Conservation (phyloP, 1,140 invertebrate species). For the Atta cephalotes region DNA sequence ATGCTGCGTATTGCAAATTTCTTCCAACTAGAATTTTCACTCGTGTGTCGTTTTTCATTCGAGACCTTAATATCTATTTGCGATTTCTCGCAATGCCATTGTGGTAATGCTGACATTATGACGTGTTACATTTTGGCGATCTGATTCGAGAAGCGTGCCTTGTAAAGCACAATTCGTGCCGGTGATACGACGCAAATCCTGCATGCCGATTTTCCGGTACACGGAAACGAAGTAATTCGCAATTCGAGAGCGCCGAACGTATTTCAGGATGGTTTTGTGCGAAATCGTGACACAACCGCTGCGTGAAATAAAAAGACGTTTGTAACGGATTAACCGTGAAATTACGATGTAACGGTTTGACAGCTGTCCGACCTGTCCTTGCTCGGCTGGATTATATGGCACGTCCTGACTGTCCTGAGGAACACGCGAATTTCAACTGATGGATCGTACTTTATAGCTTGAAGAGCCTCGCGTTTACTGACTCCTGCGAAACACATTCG, state of each 20-base stretch:
- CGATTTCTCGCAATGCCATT: conserved; percentile 4
- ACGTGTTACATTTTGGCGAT: conserved; percentile 16
- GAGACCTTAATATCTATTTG: conserved; percentile 5
- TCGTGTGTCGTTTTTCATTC: not conserved
- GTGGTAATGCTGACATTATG: conserved; percentile 8
- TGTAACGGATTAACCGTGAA: conserved; percentile 69
- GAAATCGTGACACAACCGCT: conserved; percentile 37
- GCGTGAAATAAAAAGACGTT: conserved; percentile 35
- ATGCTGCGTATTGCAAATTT: not conserved
- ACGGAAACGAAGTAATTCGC: conserved; percentile 41
- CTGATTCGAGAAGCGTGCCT: not conserved
- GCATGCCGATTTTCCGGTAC: conserved; percentile 47
- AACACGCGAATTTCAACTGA: conserved; percentile 28
- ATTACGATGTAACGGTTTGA: conserved; percentile 74
- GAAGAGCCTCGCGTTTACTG: not conserved
- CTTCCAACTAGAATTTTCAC: not conserved
- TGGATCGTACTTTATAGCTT: not conserved
- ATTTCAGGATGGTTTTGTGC: conserved; percentile 49
- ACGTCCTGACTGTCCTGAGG: conserved; percentile 26
- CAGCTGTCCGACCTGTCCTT: conserved; percentile 70
- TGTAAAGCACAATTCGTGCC: conserved; percentile 12
- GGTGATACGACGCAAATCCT: conserved; percentile 14
- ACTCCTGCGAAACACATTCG: conserved; percentile 17
- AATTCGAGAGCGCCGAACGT: conserved; percentile 9
- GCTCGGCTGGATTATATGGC: conserved; percentile 44